Percentiles rank a stretch among this genome's conserved stretches.
Conservation (phyloP, 2,797 vertebrate species). For the Mionectes olivaceus region DNA sequence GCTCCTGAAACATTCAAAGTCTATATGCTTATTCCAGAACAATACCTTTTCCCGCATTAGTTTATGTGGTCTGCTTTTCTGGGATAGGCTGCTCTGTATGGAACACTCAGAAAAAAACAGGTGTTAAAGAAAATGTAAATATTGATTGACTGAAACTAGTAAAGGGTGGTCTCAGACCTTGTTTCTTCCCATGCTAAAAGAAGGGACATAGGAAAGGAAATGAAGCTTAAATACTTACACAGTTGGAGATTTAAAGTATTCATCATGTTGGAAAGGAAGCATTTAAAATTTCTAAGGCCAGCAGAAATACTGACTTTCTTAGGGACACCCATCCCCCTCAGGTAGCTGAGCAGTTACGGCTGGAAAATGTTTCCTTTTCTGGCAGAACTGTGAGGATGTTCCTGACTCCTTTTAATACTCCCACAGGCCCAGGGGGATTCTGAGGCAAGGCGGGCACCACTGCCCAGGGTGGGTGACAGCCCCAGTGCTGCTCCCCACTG, state of each 20-base stretch:
- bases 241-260: neutral
- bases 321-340: neutral
- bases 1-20: neutral
- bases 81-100: neutral
- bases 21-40: neutral
- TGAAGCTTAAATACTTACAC: neutral
- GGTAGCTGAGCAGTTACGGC: accelerated
- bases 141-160: neutral
- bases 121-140: neutral
- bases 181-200: neutral
- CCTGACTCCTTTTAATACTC: neutral
- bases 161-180: neutral
- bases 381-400: accelerated
- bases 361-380: neutral
- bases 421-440: neutral
- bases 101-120: neutral
- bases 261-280: neutral
- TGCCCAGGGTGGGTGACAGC: neutral
- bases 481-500: neutral
- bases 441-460: neutral
- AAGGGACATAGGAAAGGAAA: neutral
- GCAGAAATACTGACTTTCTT: neutral
- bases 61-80: neutral
- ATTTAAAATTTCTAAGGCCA: neutral
- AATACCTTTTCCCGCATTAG: neutral